These are phyloP conservation scores for Apamea anceps DNA, from an alignment of 2,888 invertebrate genomes.

Conservation along the genomic window DNA sequence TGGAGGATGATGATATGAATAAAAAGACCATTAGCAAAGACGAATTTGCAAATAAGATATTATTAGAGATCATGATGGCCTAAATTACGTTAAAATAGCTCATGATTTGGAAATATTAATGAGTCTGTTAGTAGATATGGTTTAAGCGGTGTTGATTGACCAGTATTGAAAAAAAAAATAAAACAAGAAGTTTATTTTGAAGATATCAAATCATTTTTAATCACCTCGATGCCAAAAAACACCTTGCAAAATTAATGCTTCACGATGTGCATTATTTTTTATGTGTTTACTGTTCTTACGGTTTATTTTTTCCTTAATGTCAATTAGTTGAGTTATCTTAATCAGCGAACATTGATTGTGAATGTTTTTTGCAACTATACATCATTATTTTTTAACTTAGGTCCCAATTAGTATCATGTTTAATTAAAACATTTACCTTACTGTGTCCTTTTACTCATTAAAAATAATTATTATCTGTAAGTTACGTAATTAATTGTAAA, in stretches of 20 bases:
- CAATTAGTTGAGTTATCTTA: slow-evolving; percentile 49
- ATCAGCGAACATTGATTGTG: slow-evolving; percentile 46
- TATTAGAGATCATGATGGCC: no score
- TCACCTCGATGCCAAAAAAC: slow-evolving; percentile 12
- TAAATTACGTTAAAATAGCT: no score
- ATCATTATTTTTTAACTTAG: slow-evolving; percentile 48
- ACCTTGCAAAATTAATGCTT: slow-evolving; percentile 31
- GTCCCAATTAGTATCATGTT: slow-evolving; percentile 51
- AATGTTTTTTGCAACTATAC: slow-evolving; percentile 36
- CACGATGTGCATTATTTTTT: slow-evolving; percentile 22
- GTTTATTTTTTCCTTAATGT: slow-evolving; percentile 37
- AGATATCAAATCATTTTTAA: slow-evolving; percentile 14
- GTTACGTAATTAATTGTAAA: slow-evolving; percentile 25
- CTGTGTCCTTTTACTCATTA: slow-evolving; percentile 41
- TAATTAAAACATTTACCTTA: slow-evolving; percentile 33
- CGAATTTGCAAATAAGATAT: no score
- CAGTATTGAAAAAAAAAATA: neutral
- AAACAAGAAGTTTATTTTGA: slow-evolving; percentile 3
- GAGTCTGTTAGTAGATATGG: neutral
- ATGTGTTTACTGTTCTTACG: slow-evolving; percentile 23
- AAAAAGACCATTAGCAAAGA: neutral
- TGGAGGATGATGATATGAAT: neutral
- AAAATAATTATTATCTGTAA: slow-evolving; percentile 37
- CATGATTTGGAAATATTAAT: neutral
- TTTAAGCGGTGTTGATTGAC: neutral